Evolutionary conservation across 2,113 vertebrate genomes (phyloP), one percentile per base, ranked within the genome.

Genomic region (Brachyhypopomus gauderio): DNA sequence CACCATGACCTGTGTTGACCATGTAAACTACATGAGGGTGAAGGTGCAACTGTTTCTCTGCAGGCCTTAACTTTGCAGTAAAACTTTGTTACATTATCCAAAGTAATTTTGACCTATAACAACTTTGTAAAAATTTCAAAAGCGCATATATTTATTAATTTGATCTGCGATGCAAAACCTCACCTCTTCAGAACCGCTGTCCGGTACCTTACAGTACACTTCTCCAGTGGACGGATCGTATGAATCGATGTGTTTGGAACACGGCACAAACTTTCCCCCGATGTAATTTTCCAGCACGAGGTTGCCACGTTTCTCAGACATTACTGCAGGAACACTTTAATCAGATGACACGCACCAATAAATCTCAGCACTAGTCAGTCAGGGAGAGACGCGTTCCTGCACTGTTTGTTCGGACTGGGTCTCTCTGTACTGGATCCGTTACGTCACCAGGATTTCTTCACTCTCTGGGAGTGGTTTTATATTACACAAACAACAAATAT

Each of bases 231-330:
- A 96, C 0, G 97, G 97, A 45, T 98, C 92, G 4, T 94, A 95
- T 1, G 97, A 98, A 89, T 99, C 95, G 64, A 99, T 85, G 22
- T 95, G 93, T 0, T 89, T 91, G 48, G 78, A 76, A 82, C 93
- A 95, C n/a, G 95, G 89, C 38, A 95, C 82, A 81, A 98, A 99
- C 82, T 90, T 94, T 2, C 98, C 98, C 16, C 88, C 95, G 45
- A 99, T 96, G 81, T 94, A 99, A 87, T 99, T 99, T 88, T 98
- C 94, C 88, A 99, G 84, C 16, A 95, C 87, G 88, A 98, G 59
- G 52, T 77, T 48, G 14, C 34, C 62, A 5, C 34, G 17, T 5
- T 70, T 83, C 45, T 52, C 45, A 0, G 79, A 62, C 87, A 84
- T 77, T 48, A 27, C 20, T 27, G 30, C 66, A 41, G 58, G 52